These are phyloP conservation scores for Trachymyrmex cornetzi DNA, from an alignment of 1,140 invertebrate genomes.

Conservation along the genomic window DNA sequence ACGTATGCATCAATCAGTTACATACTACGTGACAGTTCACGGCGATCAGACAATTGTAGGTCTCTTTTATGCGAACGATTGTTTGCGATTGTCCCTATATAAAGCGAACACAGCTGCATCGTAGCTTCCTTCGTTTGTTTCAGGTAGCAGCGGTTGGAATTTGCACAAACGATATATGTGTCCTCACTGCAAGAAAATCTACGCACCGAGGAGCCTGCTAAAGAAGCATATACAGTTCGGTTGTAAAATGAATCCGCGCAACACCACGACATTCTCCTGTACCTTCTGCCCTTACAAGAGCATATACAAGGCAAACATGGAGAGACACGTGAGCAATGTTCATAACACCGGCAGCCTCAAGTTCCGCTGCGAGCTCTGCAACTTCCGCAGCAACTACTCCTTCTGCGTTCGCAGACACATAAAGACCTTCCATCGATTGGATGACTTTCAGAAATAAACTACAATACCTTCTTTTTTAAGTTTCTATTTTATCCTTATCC, in stretches of 20 bases:
- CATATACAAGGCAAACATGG: constrained; percentile 83
- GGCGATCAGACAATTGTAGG: constrained; percentile 24
- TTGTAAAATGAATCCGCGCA: constrained; percentile 82
- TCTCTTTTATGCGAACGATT: constrained; percentile 2
- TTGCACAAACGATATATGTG: constrained; percentile 79
- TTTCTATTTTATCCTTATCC: background rate
- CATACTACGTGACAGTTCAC: background rate
- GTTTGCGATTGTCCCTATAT: background rate
- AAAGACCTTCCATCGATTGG: constrained; percentile 78
- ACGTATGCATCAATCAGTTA: background rate
- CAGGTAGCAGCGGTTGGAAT: constrained; percentile 58
- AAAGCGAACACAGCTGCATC: constrained; percentile 65
- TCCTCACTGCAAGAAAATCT: constrained; percentile 83
- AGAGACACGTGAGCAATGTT: constrained; percentile 82
- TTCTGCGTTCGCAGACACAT: constrained; percentile 83
- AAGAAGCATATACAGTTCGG: constrained; percentile 84
- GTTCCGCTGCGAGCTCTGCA: constrained; percentile 83
- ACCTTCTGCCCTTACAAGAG: constrained; percentile 82
- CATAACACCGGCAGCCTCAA: constrained; percentile 79
- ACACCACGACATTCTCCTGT: constrained; percentile 78
- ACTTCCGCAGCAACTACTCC: constrained; percentile 83
- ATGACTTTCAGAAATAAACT: constrained; percentile 25
- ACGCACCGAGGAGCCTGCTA: constrained; percentile 81
- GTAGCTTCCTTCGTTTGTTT: constrained; percentile 68
- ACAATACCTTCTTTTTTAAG: background rate